Evolutionary conservation across 2,888 invertebrate species (phyloP).

Genomic region (Aphodius sticticus): DNA sequence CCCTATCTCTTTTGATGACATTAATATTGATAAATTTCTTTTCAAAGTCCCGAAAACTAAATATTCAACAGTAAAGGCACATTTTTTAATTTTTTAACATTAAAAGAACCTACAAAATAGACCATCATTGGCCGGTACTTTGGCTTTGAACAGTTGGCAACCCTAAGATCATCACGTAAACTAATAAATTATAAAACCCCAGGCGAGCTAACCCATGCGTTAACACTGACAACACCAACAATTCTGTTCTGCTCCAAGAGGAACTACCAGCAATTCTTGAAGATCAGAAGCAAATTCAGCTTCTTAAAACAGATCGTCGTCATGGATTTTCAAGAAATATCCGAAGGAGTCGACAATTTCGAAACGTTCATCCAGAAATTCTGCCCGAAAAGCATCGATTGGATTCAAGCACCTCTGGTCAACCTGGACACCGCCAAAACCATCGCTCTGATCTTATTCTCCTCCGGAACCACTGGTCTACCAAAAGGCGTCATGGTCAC

Average conservation of each 20-base stretch:
- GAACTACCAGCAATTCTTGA: conserved; percentile 64
- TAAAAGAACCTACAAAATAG: too few species aligned
- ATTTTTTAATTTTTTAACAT: too few species aligned
- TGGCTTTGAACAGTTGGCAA: conserved; percentile 6
- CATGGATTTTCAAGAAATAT: conserved; percentile 61
- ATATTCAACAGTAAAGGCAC: too few species aligned
- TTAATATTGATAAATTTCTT: too few species aligned
- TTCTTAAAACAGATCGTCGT: conserved; percentile 64
- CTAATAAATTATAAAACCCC: background rate
- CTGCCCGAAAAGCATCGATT: background rate
- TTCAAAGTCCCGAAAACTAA: too few species aligned
- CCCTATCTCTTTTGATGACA: too few species aligned
- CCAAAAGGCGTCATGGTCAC: conserved; percentile 73
- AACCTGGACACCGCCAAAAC: conserved; percentile 41
- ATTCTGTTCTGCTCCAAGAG: conserved; percentile 70
- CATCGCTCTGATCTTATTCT: conserved; percentile 61
- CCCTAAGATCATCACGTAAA: conserved; percentile 36
- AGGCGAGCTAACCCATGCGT: conserved; percentile 59
- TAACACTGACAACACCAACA: conserved; percentile 71
- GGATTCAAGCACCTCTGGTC: background rate
- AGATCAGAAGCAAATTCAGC: conserved; percentile 55
- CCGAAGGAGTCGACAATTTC: conserved; percentile 55
- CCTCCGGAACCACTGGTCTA: conserved; percentile 75
- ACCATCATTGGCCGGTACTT: too few species aligned
- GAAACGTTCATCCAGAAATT: conserved; percentile 49